phyloP scores from a whole-genome alignment of 2,797 vertebrate species.

The Morus bassanus region DNA sequence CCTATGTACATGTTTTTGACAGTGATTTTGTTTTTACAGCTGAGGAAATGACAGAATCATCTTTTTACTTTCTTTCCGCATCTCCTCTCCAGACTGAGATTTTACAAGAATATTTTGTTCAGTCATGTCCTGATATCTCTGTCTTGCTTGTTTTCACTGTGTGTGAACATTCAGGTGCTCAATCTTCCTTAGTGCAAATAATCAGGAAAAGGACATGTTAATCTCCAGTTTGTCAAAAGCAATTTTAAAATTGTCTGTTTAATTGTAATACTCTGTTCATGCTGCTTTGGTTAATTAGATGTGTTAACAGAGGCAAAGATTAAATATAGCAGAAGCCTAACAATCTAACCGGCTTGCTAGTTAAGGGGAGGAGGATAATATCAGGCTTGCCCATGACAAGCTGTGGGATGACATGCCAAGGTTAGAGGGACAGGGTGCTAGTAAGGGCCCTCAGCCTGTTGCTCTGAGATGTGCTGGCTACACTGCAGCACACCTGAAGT shows the following conservation, averaged over 20 bases:
- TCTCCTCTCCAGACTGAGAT: not conserved
- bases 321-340: not conserved
- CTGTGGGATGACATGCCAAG: no score
- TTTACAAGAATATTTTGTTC: not conserved
- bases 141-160: not conserved
- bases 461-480: no score
- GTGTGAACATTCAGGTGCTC: not conserved
- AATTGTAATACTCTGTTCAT: not conserved
- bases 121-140: not conserved
- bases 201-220: slow-evolving; percentile 31
- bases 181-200: slow-evolving; percentile 39
- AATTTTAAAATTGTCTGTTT: slow-evolving; percentile 31
- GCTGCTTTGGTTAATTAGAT: slow-evolving; percentile 27
- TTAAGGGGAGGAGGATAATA: no score
- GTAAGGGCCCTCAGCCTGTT: no score
- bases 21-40: slow-evolving; percentile 8
- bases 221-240: slow-evolving; percentile 37
- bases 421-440: no score
- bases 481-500: no score
- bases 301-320: not conserved
- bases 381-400: no score
- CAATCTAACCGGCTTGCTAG: not conserved
- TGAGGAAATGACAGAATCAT: not conserved
- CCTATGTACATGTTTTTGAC: not conserved
- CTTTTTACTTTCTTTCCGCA: not conserved